Conservation (phyloP, 2,888 invertebrate species). For the Pterostichus niger region DNA sequence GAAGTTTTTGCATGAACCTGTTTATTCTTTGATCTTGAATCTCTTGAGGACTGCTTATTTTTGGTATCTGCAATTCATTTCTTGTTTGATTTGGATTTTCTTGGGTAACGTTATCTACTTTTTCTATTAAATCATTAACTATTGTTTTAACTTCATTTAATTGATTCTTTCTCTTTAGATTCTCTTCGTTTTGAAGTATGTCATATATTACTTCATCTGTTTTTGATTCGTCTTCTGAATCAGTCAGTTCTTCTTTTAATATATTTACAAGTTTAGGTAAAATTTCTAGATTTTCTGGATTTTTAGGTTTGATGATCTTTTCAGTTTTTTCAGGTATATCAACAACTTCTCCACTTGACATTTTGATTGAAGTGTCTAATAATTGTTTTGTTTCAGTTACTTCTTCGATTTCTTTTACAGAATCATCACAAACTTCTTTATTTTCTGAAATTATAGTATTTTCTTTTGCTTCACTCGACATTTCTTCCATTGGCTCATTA, state of each 20-base stretch:
- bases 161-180: slow-evolving; percentile 8
- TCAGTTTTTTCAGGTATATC: slow-evolving; percentile 7
- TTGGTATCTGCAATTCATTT: background rate
- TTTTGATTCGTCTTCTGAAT: slow-evolving; percentile 21
- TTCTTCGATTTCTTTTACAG: background rate
- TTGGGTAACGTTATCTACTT: slow-evolving; percentile 1
- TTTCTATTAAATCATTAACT: slow-evolving; percentile 22
- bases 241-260: background rate
- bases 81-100: background rate
- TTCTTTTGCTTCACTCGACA: background rate
- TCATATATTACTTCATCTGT: slow-evolving; percentile 34
- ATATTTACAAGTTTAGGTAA: background rate
- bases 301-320: background rate
- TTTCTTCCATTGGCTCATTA: background rate
- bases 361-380: background rate
- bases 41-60: background rate
- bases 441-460: background rate
- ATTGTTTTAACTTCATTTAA: slow-evolving; percentile 40
- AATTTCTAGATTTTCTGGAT: background rate
- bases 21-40: slow-evolving; percentile 13
- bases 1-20: slow-evolving; percentile 2
- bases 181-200: slow-evolving; percentile 31
- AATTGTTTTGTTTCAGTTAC: slow-evolving; percentile 15
- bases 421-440: too few relatives aligned
- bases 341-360: slow-evolving; percentile 4